Conservation (phyloP, 2,797 vertebrate species). For the Cirrhinus molitorella region DNA sequence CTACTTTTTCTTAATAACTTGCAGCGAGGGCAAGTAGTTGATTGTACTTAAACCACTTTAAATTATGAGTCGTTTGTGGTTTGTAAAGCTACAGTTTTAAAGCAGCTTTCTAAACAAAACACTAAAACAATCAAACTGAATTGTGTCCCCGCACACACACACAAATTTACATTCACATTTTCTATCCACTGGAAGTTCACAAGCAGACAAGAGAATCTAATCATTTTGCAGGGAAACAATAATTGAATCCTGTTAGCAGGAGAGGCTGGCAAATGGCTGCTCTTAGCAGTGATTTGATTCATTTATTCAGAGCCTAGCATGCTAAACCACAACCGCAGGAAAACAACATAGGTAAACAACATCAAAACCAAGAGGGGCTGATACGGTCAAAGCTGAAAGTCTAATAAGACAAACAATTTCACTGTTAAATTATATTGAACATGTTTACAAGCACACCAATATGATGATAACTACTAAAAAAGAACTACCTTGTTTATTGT, state of each 20-base stretch:
- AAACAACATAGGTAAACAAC: slow-evolving; percentile 64
- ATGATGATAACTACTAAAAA: background rate
- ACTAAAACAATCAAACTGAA: slow-evolving; percentile 3
- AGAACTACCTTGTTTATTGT: background rate
- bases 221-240: slow-evolving; percentile 59
- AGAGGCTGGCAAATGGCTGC: slow-evolving; percentile 61
- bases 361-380: slow-evolving; percentile 57
- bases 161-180: slow-evolving; percentile 29
- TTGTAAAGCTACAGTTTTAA: background rate
- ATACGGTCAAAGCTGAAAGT: background rate
- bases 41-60: slow-evolving; percentile 1
- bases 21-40: background rate
- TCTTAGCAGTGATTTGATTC: slow-evolving; percentile 62
- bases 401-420: background rate
- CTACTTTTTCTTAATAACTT: background rate
- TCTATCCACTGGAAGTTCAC: slow-evolving; percentile 45
- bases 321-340: slow-evolving; percentile 46
- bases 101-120: background rate
- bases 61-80: background rate
- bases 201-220: slow-evolving; percentile 57
- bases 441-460: background rate
- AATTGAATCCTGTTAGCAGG: slow-evolving; percentile 69
- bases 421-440: background rate
- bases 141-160: background rate
- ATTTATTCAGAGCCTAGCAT: slow-evolving; percentile 60